Conservation (phyloP, 2,113 vertebrate species). For the Egretta garzetta region DNA sequence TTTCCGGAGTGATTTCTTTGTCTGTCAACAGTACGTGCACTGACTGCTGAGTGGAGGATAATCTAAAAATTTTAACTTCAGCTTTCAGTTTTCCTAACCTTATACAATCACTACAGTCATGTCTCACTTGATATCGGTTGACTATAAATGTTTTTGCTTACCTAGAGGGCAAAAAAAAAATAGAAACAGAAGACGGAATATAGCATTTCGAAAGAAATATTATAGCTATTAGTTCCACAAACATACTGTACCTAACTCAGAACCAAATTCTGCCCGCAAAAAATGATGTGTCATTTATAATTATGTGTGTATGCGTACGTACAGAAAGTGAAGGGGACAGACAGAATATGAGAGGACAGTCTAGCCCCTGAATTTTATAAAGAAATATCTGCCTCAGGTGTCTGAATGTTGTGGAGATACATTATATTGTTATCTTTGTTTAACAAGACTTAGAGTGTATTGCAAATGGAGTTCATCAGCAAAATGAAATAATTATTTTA, state of each 20-base stretch:
- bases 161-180: background rate
- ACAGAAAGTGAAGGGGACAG: background rate
- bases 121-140: background rate
- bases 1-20: background rate
- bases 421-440: background rate
- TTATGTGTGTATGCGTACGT: background rate
- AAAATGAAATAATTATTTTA: background rate
- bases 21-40: background rate
- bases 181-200: background rate
- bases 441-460: background rate
- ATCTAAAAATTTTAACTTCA: background rate
- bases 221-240: constrained; percentile 17
- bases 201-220: background rate
- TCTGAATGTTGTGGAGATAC: background rate
- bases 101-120: background rate
- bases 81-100: background rate
- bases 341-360: background rate
- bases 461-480: background rate
- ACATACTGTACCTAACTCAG: background rate
- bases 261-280: constrained; percentile 14
- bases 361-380: background rate
- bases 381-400: background rate
- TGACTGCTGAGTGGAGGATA: background rate
- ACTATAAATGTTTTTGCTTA: background rate
- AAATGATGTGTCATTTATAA: background rate